Base-by-base conservation (phyloP, 23 tunicate species). In the Styela plicata region DNA sequence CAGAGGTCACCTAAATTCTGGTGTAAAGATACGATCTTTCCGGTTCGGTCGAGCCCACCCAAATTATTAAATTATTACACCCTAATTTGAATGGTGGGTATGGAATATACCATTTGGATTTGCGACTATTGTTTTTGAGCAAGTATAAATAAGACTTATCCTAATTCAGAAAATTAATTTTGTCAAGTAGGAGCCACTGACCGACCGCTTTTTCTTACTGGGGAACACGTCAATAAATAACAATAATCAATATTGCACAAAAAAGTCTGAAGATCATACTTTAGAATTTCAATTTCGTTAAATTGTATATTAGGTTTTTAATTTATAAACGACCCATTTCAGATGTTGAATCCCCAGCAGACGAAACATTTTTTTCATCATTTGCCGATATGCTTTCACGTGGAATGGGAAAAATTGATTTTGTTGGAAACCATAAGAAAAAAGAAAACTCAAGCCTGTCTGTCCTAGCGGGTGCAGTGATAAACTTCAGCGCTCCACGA, bases 341-440 rank as follows among this genome's bases (percentile, higher is more conserved):
- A 28, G 77, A 34, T 30, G 34, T 22, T 71, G 77, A 21, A 25
- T 33, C 81, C 3, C 69, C 80, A 53, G 31, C 66, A 24, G 66
- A 53, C 28, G 81, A 76, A 76, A 44, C 31, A 24, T 24, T 76
- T 29, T 76, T 76, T 44, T 21, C 28, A 20, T 76, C 81, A 5
- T 76, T 76, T 29, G 81, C 81, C 64, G 81, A 57, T 21, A 76
- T 76, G 65, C 37, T 76, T 33, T 52, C 64, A 13, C 77, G 77
- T 36, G 34, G 36, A 21, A 26, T 71, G 23, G 34, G 23, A 27
- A 34, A n/a, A 26, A 71, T 30, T 34, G 77, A 71, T 30, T 18
- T 27, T 30, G 16, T 18, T 27, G 35, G 35, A 21, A 66, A 28
- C 10, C 36, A 71, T 5, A 71, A 5, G 16, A 26, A 27, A 30